phyloP scores from a whole-genome alignment of 2,797 vertebrate species.

The Rhinophrynus dorsalis region DNA sequence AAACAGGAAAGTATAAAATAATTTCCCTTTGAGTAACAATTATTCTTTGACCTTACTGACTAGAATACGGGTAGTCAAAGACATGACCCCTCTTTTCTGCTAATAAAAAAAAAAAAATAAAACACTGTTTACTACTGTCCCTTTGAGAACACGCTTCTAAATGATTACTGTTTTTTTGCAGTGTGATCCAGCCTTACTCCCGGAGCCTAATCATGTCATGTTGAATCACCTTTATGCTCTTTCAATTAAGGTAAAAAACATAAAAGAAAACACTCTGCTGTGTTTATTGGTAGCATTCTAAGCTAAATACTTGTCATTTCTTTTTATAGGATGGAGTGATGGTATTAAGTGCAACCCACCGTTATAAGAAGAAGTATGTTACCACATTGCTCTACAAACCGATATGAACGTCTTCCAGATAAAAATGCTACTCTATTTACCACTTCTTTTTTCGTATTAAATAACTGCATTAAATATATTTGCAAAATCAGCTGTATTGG shows the following conservation, averaged over 20 bases:
- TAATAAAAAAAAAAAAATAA: too few relatives aligned
- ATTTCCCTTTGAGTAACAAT: too few relatives aligned
- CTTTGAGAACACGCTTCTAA: too few relatives aligned
- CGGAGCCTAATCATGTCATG: constrained; percentile 98
- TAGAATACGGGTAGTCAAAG: too few relatives aligned
- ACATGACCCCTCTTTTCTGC: too few relatives aligned
- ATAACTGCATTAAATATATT: constrained; percentile 40
- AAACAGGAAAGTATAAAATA: too few relatives aligned
- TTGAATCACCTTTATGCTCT: constrained; percentile 95
- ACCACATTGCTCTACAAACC: constrained; percentile 97
- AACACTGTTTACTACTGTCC: too few relatives aligned
- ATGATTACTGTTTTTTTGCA: constrained; percentile 60
- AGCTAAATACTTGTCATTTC: constrained; percentile 41
- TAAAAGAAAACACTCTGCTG: neutral
- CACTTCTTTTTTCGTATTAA: constrained; percentile 21
- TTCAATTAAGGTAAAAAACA: constrained; percentile 88
- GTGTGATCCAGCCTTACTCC: constrained; percentile 94
- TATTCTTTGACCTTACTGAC: too few relatives aligned
- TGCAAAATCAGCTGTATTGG: constrained; percentile 17
- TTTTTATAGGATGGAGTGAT: constrained; percentile 89
- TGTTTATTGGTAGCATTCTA: neutral
- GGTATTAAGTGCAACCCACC: constrained; percentile 95
- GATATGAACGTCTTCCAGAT: constrained; percentile 72
- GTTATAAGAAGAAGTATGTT: constrained; percentile 97
- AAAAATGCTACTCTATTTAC: constrained; percentile 19